A percentile compares a stretch with the other conserved stretches of the same genome.
These are phyloP conservation scores for Zonitis immaculata DNA, from an alignment of 2,888 invertebrate species.

Conservation along the genomic window DNA sequence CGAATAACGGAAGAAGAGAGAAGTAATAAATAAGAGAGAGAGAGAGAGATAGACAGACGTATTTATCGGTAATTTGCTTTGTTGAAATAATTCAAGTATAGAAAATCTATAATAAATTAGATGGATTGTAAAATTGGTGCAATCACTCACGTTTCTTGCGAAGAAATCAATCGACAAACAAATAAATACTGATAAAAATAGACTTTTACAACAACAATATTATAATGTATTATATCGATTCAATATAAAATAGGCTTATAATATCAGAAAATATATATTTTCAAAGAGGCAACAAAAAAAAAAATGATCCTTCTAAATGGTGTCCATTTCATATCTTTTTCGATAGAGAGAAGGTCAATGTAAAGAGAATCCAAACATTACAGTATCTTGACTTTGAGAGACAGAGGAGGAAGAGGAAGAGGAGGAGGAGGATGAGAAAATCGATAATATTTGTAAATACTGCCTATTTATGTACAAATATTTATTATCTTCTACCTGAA, in stretches of 20 bases:
- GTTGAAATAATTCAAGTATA: no score
- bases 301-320: constrained; percentile 15
- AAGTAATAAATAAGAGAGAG: neutral
- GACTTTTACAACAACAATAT: no score
- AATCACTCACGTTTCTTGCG: neutral
- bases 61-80: no score
- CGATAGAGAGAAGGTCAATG: neutral
- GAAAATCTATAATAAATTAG: no score
- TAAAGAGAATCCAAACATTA: neutral
- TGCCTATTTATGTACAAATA: neutral
- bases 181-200: no score
- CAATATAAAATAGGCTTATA: neutral
- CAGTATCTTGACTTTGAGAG: neutral
- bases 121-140: neutral
- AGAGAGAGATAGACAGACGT: neutral
- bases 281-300: constrained; percentile 14
- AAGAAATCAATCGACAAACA: no score
- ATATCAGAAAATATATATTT: constrained; percentile 13
- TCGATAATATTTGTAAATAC: neutral
- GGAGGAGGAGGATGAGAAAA: no score
- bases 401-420: no score
- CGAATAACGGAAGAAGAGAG: neutral
- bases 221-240: no score
- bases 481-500: no score
- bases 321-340: constrained; percentile 10